These are phyloP conservation scores for Zoanthus sansibaricus DNA, from an alignment of 92 coral and sea anemone species.

Conservation along the genomic window DNA sequence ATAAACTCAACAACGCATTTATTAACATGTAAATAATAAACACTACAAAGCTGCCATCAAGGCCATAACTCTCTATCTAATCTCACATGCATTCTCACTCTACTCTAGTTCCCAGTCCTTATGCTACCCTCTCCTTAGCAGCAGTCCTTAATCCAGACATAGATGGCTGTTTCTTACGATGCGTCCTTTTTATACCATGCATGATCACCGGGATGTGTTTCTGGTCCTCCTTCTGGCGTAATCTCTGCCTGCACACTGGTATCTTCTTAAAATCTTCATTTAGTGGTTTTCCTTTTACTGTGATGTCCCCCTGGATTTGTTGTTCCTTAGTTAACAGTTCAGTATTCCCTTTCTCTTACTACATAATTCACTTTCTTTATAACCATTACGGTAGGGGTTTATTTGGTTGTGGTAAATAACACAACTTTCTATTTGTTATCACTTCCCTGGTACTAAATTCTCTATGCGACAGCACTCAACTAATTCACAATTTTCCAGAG, in stretches of 20 bases:
- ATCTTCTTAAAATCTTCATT: background rate
- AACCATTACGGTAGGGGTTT: too few relatives aligned
- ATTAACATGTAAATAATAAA: too few relatives aligned
- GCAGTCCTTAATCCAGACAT: background rate
- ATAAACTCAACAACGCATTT: too few relatives aligned
- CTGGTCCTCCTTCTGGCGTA: background rate
- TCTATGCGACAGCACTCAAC: too few relatives aligned
- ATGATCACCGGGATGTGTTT: too few relatives aligned
- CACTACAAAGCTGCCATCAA: too few relatives aligned
- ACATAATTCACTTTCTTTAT: background rate
- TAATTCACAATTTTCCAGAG: too few relatives aligned
- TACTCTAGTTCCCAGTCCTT: background rate
- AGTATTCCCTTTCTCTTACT: background rate
- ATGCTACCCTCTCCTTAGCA: background rate
- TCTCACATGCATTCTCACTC: background rate
- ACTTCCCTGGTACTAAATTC: too few relatives aligned
- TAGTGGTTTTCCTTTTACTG: background rate
- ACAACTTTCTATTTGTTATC: too few relatives aligned
- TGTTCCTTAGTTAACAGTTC: background rate
- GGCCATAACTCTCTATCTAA: background rate
- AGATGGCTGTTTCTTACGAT: background rate
- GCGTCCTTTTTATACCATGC: background rate
- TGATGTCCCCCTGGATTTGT: background rate
- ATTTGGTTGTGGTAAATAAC: too few relatives aligned
- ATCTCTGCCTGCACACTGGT: background rate